Conservation (phyloP, 2,113 vertebrate genomes). For the Paradisaea rubra region DNA sequence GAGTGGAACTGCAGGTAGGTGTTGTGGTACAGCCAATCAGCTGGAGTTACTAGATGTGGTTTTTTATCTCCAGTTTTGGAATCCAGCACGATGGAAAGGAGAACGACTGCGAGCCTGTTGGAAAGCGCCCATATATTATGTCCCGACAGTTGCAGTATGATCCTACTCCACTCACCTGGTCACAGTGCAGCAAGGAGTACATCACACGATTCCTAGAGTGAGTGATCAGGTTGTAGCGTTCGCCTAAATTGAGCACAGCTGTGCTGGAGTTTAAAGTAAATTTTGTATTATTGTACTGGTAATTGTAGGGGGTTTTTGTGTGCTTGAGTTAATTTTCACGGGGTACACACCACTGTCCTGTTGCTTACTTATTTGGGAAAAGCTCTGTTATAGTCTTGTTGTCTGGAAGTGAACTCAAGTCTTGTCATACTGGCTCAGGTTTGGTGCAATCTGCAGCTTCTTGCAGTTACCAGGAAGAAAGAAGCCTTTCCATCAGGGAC, state of each 20-base stretch:
- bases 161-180: constrained; percentile 93
- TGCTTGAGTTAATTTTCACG: neutral
- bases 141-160: constrained; percentile 93
- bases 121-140: constrained; percentile 90
- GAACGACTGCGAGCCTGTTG: constrained; percentile 89
- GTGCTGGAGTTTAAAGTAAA: neutral
- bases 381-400: neutral
- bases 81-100: constrained; percentile 96
- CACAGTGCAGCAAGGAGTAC: constrained; percentile 94
- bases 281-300: neutral
- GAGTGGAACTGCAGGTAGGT: neutral
- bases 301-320: neutral
- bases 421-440: neutral
- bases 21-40: neutral
- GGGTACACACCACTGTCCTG: neutral
- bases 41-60: neutral
- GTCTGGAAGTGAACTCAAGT: neutral
- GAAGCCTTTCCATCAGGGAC: neutral
- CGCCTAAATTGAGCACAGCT: neutral
- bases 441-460: neutral
- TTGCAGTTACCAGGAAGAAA: neutral
- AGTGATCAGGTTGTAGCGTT: constrained; percentile 43
- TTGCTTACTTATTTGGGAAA: neutral
- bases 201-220: constrained; percentile 97
- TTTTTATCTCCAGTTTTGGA: constrained; percentile 80